phyloP scores from a whole-genome alignment of 1,140 invertebrate genomes.

The Sycophila sp. region DNA sequence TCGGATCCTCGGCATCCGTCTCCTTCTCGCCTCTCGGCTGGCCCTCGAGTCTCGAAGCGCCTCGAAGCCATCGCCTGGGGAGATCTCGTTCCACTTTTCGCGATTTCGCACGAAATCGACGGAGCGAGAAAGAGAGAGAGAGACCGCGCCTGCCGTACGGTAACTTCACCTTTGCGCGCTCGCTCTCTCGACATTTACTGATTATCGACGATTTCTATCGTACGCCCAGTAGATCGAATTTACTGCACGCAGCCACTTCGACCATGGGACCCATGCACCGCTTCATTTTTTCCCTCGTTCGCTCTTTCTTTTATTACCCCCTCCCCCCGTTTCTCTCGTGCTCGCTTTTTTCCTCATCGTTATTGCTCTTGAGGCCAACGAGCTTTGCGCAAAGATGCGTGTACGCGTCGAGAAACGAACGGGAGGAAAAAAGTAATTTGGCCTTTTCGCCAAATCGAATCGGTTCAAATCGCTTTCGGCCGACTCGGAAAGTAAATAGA shows the following conservation, averaged over 20 bases:
- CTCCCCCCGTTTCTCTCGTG: not conserved
- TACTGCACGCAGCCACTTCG: constrained; percentile 44
- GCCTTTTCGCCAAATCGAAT: constrained; percentile 18
- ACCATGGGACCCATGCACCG: constrained; percentile 9
- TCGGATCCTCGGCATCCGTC: constrained; percentile 31
- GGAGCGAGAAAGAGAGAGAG: not conserved
- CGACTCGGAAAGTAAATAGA: not conserved
- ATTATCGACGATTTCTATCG: constrained; percentile 51
- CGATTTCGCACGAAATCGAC: constrained; percentile 50
- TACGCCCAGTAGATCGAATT: constrained; percentile 43
- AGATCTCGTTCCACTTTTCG: constrained; percentile 54
- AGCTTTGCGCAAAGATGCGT: not conserved
- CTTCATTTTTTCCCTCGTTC: constrained; percentile 1
- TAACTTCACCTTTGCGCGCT: constrained; percentile 27
- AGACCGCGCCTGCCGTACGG: constrained; percentile 15
- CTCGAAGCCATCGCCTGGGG: constrained; percentile 38
- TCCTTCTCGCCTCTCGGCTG: constrained; percentile 9
- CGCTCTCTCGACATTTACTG: constrained; percentile 41
- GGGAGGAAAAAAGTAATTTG: not conserved
- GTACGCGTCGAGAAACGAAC: not conserved
- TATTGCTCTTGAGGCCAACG: not conserved
- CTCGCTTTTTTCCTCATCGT: not conserved
- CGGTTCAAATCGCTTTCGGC: not conserved
- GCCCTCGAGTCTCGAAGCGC: constrained; percentile 3
- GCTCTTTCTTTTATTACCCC: not conserved